Percentiles rank a stretch among this genome's conserved stretches.
Evolutionary conservation across 1,140 invertebrate genomes (phyloP).

Genomic region (Chironomus tepperi): DNA sequence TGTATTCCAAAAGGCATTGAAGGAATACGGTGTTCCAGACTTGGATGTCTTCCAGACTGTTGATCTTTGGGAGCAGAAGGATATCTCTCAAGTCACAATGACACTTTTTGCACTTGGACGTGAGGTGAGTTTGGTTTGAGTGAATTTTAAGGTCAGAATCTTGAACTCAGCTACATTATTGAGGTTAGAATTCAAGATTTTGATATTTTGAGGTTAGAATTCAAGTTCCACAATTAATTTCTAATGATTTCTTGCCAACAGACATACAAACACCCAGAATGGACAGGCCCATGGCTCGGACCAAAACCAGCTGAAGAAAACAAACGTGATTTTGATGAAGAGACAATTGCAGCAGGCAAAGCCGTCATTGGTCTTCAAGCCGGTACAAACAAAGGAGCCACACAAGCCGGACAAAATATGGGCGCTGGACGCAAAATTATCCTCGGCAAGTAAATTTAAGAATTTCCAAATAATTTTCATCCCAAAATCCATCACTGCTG

Average conservation of each 20-base stretch:
- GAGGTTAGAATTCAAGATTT: no score
- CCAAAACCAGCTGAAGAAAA: slow-evolving; percentile 86
- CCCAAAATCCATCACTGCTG: no score
- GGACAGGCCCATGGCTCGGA: slow-evolving; percentile 78
- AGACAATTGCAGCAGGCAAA: slow-evolving; percentile 83
- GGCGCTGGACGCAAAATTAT: slow-evolving; percentile 85
- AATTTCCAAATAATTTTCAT: no score
- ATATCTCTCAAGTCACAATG: slow-evolving; percentile 87
- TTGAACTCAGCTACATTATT: no score
- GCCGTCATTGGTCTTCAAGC: slow-evolving; percentile 88
- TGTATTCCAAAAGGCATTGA: slow-evolving; percentile 84
- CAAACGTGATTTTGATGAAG: slow-evolving; percentile 84
- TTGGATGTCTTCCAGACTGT: slow-evolving; percentile 95
- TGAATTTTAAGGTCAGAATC: no score
- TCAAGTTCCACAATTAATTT: no score
- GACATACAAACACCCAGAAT: slow-evolving; percentile 85
- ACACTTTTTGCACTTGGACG: slow-evolving; percentile 88
- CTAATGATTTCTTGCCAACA: no score
- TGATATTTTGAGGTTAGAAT: no score
- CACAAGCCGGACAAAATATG: slow-evolving; percentile 85
- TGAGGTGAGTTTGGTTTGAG: slow-evolving; percentile 40
- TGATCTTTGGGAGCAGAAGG: slow-evolving; percentile 90
- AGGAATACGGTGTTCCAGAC: slow-evolving; percentile 81
- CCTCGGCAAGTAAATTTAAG: slow-evolving; percentile 64
- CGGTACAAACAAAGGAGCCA: slow-evolving; percentile 89